These are phyloP conservation scores for Dynastes tityus DNA, from an alignment of 2,888 invertebrate genomes.

Conservation along the genomic window DNA sequence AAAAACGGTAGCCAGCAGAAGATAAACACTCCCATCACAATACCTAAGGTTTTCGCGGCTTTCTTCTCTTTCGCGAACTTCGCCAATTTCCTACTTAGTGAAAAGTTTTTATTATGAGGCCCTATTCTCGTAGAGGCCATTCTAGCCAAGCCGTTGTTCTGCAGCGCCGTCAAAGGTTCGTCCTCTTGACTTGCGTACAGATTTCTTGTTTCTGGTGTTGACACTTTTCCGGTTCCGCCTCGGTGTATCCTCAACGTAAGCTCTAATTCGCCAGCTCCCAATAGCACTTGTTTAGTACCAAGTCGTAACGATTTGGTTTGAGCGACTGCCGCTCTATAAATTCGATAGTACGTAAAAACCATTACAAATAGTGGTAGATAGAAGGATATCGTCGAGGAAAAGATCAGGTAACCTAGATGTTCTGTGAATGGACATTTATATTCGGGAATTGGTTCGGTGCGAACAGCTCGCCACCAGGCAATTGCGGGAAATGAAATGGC, in stretches of 20 bases:
- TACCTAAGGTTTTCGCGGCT: slow-evolving; percentile 96
- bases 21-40: slow-evolving; percentile 97
- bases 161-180: slow-evolving; percentile 83
- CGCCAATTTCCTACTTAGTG: slow-evolving; percentile 91
- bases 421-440: slow-evolving; percentile 97
- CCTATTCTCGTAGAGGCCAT: slow-evolving; percentile 78
- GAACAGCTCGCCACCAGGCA: slow-evolving; percentile 93
- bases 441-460: slow-evolving; percentile 85
- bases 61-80: slow-evolving; percentile 98
- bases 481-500: slow-evolving; percentile 99
- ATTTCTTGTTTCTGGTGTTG: slow-evolving; percentile 59
- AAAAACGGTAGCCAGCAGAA: slow-evolving; percentile 99
- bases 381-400: slow-evolving; percentile 98
- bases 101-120: slow-evolving; percentile 86
- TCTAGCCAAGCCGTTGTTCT: slow-evolving; percentile 84
- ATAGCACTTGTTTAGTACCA: slow-evolving; percentile 92
- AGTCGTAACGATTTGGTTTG: slow-evolving; percentile 92
- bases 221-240: slow-evolving; percentile 85
- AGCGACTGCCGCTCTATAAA: slow-evolving; percentile 93
- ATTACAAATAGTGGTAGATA: slow-evolving; percentile 97
- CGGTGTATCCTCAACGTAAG: slow-evolving; percentile 94
- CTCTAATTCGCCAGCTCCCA: slow-evolving; percentile 88
- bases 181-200: slow-evolving; percentile 78
- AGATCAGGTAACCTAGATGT: slow-evolving; percentile 95
- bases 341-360: slow-evolving; percentile 98